These are phyloP conservation scores for Orussus abietinus DNA, from an alignment of 1,140 invertebrate genomes.

Conservation along the genomic window DNA sequence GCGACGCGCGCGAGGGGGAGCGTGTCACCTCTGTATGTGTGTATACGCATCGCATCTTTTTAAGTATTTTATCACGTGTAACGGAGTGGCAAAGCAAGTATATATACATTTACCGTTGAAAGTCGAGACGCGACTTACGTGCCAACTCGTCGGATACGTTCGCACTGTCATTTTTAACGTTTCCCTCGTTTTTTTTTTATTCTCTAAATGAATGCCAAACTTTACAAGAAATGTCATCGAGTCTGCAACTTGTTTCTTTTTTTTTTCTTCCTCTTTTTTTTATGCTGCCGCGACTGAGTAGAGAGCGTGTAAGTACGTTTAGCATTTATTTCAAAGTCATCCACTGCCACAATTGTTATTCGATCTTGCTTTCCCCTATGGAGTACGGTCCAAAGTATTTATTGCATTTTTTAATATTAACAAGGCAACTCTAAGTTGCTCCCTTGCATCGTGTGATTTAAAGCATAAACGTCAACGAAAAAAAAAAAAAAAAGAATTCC, in stretches of 20 bases:
- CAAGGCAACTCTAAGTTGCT: too few species aligned
- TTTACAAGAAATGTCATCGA: too few species aligned
- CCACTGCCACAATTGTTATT: slow-evolving; percentile 40
- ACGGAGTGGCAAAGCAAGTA: too few species aligned
- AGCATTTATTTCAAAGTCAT: slow-evolving; percentile 25
- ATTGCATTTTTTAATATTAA: slow-evolving; percentile 27
- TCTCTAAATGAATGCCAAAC: neutral
- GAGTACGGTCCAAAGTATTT: slow-evolving; percentile 22
- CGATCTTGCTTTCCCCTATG: slow-evolving; percentile 18
- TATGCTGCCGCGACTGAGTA: too few species aligned
- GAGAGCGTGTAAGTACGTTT: neutral
- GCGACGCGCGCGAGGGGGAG: slow-evolving; percentile 5
- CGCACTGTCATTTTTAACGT: neutral
- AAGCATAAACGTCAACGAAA: too few species aligned
- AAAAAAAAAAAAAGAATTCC: too few species aligned
- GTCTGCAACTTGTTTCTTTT: too few species aligned
- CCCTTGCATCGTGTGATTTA: too few species aligned
- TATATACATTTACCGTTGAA: too few species aligned
- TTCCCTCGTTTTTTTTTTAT: neutral
- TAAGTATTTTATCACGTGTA: slow-evolving; percentile 33
- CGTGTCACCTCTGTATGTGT: slow-evolving; percentile 10
- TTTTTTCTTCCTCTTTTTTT: too few species aligned
- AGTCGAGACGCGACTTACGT: too few species aligned
- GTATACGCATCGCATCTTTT: slow-evolving; percentile 22
- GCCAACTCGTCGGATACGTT: slow-evolving; percentile 7